Percentiles rank a stretch among this genome's conserved stretches.
Conservation (phyloP, 1,140 invertebrate species). For the Drosophila lacertosa region DNA sequence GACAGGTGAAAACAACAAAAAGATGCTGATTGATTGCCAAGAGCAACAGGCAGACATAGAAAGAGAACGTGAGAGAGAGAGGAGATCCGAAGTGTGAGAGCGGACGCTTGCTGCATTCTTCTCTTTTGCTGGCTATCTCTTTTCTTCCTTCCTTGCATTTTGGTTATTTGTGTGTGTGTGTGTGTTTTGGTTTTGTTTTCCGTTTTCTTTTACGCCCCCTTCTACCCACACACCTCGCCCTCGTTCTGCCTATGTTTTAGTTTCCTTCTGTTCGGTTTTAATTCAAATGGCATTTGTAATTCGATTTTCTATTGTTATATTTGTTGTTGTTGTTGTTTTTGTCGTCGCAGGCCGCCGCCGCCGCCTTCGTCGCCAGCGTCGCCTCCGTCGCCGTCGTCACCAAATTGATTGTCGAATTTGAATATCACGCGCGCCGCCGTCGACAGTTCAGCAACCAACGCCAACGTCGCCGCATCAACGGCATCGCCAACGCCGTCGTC, state of each 20-base stretch:
- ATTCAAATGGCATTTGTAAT: constrained; percentile 77
- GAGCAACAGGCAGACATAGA: background rate
- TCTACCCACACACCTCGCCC: constrained; percentile 1
- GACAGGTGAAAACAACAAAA: constrained; percentile 38
- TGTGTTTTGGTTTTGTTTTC: constrained; percentile 47
- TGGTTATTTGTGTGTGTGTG: constrained; percentile 6
- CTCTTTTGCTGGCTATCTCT: constrained; percentile 11
- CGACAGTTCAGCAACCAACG: constrained; percentile 46
- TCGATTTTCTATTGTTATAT: constrained; percentile 71
- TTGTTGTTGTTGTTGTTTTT: constrained; percentile 68
- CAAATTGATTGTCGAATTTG: constrained; percentile 80
- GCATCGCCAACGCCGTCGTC: constrained; percentile 9
- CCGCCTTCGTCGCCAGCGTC: constrained; percentile 8
- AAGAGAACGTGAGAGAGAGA: background rate
- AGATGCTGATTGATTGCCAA: constrained; percentile 31
- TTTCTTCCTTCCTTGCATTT: constrained; percentile 16
- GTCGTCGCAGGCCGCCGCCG: constrained; percentile 69
- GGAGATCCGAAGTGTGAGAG: background rate
- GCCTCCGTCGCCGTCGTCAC: constrained; percentile 13
- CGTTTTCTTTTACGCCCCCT: constrained; percentile 28
- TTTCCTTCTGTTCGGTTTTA: constrained; percentile 57
- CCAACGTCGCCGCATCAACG: constrained; percentile 42
- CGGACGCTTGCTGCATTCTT: background rate
- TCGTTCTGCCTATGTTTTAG: constrained; percentile 35
- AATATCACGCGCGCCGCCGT: constrained; percentile 60